phyloP scores from a whole-genome alignment of 64 coral and sea anemone genomes.

The Montipora foliosa region DNA sequence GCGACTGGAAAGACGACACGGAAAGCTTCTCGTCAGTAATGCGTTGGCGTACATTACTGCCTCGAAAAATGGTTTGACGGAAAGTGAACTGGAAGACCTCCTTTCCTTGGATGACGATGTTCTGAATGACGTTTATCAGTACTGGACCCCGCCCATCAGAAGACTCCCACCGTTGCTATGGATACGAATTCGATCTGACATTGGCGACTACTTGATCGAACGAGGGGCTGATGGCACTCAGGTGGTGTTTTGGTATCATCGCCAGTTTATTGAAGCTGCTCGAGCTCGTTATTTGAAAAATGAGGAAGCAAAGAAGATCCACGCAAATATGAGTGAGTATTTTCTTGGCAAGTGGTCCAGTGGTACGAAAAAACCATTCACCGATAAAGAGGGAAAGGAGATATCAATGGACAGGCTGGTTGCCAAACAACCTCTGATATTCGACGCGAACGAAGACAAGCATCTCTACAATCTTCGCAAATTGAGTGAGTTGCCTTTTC shows the following conservation, averaged over 20 bases:
- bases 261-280: conserved; percentile 96
- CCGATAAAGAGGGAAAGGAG: conserved; percentile 79
- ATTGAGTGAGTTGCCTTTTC: conserved; percentile 90
- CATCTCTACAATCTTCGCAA: conserved; percentile 92
- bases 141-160: conserved; percentile 95
- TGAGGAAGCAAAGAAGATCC: conserved; percentile 71
- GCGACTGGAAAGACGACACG: conserved; percentile 85
- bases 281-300: conserved; percentile 78
- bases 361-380: conserved; percentile 86
- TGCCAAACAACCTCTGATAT: conserved; percentile 84
- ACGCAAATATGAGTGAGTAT: conserved; percentile 90
- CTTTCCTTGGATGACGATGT: conserved; percentile 96
- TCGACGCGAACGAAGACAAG: conserved; percentile 71
- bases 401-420: conserved; percentile 87
- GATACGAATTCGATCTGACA: conserved; percentile 93
- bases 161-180: conserved; percentile 90
- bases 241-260: conserved; percentile 99
- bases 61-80: conserved; percentile 92
- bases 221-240: conserved; percentile 90
- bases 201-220: conserved; percentile 94
- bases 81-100: conserved; percentile 89
- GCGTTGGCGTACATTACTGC: conserved; percentile 91
- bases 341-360: conserved; percentile 86
- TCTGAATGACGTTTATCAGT: conserved; percentile 97
- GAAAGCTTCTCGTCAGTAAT: conserved; percentile 87